A percentile compares a stretch with the other conserved stretches of the same genome.
Conservation (phyloP, 1,140 invertebrate species). For the Pollicipes pollicipes region DNA sequence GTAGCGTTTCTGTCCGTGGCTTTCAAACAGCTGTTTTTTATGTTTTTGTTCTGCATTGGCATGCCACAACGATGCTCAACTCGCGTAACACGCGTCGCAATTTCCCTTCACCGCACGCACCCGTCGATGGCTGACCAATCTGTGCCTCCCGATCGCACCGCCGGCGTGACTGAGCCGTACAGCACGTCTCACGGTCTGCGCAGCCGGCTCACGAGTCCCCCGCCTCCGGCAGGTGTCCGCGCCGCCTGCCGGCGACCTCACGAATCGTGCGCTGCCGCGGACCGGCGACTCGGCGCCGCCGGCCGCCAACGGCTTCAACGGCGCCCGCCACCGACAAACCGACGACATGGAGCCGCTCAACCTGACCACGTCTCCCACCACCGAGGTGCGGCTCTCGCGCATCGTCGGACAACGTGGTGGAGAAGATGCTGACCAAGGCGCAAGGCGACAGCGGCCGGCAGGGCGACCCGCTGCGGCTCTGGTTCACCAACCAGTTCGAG, state of each 20-base stretch:
- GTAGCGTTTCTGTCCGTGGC: no score
- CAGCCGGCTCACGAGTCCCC: neutral
- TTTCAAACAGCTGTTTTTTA: no score
- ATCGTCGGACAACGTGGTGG: neutral
- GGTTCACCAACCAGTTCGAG: constrained; percentile 3
- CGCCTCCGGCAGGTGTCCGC: neutral
- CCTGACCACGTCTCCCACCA: neutral
- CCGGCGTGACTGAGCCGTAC: no score
- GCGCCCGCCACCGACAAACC: neutral
- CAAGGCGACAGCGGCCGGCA: neutral
- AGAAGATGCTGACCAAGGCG: neutral
- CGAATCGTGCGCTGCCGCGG: neutral
- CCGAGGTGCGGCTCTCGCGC: neutral
- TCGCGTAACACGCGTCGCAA: no score
- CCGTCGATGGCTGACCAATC: no score
- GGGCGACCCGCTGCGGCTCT: constrained; percentile 3
- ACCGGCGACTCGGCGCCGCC: neutral
- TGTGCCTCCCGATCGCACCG: no score
- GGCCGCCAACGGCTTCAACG: neutral
- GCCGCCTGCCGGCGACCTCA: neutral
- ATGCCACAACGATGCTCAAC: no score
- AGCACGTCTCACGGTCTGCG: neutral
- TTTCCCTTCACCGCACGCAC: no score
- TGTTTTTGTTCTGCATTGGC: no score
- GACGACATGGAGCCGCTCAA: neutral